Evolutionary conservation across 2,113 vertebrate genomes (phyloP), one percentile per base, ranked within the genome.

Genomic region (Tupaia tana): DNA sequence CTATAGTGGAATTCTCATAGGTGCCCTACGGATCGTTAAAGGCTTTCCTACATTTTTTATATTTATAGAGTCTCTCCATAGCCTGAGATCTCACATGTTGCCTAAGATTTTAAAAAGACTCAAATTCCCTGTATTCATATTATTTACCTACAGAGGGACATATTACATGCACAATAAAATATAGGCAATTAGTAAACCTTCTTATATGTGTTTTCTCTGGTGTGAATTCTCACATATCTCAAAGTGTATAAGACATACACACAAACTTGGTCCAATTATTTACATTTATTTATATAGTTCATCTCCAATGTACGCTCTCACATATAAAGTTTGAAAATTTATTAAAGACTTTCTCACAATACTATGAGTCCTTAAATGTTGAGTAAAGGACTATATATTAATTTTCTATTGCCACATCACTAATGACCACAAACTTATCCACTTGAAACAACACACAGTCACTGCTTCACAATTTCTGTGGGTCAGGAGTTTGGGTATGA

Each of bases 321-420:
- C 10, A 61, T 73, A 11, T 27, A 69, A 85, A 82, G n/a, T 74
- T 87, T 80, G 16, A 90, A 95, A 89, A 83, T 31, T 88, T 66
- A 70, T 70, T 74, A 31, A 94, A 82, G 15, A 27, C 22, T 61
- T 64, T 54, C 59, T 80, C 66, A 75, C 11, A 27, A 4, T 24
- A 69, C 6, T 54, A 8, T 63, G 29, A 89, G 11, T 69, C 54
- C 63, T 91, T 79, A 82, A 43, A 59, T 59, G 24, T 27, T 80
- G 27, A 82, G 6, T 75, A n/a, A 93, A 5, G 6, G 14, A 73
- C 14, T 63, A 12, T 13, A 11, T 16, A 59, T 89, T 78, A 56
- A 16, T 87, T 78, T 86, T 69, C 34, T 74, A n/a, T 54, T 73
- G 18, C 25, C 54, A 20, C 9, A 2, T 90, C 58, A 74, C 24